Evolutionary conservation across 2,888 invertebrate genomes (phyloP).

Genomic region (Heterodera filipjevi): DNA sequence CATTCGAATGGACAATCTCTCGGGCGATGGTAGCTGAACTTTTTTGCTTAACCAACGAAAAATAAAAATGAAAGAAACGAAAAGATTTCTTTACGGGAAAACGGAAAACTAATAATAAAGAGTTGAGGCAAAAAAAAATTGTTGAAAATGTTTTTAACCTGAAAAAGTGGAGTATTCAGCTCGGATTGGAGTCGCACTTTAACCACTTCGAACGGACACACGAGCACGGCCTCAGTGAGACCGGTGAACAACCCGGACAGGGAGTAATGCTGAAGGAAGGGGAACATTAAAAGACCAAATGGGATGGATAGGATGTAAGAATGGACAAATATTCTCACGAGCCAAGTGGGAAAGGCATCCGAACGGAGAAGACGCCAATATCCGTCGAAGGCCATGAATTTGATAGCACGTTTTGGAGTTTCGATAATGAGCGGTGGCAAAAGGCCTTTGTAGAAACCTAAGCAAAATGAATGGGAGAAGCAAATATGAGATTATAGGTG

Average conservation of each 20-base stretch:
- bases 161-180: constrained; percentile 41
- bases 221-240: constrained; percentile 83
- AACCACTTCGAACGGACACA: constrained; percentile 92
- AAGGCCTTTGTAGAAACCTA: constrained; percentile 72
- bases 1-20: constrained; percentile 77
- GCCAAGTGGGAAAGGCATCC: constrained; percentile 14
- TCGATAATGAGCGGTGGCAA: constrained; percentile 89
- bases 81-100: neutral
- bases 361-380: constrained; percentile 73
- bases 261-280: constrained; percentile 72
- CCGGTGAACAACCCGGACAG: constrained; percentile 86
- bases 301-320: no score
- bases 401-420: constrained; percentile 90
- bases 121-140: neutral
- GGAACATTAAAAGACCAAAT: neutral
- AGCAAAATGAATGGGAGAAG: neutral
- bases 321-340: neutral
- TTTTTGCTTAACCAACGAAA: constrained; percentile 67
- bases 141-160: neutral
- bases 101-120: neutral
- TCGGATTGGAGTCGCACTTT: constrained; percentile 73
- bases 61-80: neutral
- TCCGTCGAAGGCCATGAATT: constrained; percentile 91
- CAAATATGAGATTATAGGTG: no score
- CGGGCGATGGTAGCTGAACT: constrained; percentile 81